phyloP scores from a whole-genome alignment of 2,797 vertebrate genomes.

The Cirrhinus molitorella region DNA sequence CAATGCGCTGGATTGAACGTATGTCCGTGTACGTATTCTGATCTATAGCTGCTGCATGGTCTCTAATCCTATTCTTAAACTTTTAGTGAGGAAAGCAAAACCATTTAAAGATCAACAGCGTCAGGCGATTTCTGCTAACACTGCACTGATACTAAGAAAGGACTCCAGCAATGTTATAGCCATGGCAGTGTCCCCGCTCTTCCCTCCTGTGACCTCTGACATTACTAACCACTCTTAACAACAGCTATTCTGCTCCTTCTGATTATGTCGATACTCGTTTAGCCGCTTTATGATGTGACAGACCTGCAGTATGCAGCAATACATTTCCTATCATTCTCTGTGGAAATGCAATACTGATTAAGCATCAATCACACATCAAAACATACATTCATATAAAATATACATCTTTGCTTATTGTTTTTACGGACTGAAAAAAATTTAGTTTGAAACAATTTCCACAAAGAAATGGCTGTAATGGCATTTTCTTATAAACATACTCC shows the following conservation, averaged over 20 bases:
- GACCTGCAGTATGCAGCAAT: neutral
- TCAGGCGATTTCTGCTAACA: conserved; percentile 2
- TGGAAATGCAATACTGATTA: neutral
- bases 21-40: neutral
- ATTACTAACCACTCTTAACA: neutral
- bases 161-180: conserved; percentile 16
- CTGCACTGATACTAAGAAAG: conserved; percentile 25
- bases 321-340: neutral
- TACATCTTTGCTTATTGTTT: neutral
- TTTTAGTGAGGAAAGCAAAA: conserved; percentile 18
- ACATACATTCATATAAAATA: neutral
- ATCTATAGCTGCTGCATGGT: neutral
- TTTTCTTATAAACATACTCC: neutral
- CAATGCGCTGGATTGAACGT: neutral
- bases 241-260: conserved; percentile 12
- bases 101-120: conserved; percentile 7
- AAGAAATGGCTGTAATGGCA: neutral
- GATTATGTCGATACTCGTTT: neutral
- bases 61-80: conserved; percentile 25
- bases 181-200: neutral
- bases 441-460: too few relatives aligned
- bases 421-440: neutral
- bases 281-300: neutral
- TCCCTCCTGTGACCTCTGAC: neutral
- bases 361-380: neutral